phyloP scores from a whole-genome alignment of 2,888 invertebrate genomes.

The Hemicrepidius hirtus region DNA sequence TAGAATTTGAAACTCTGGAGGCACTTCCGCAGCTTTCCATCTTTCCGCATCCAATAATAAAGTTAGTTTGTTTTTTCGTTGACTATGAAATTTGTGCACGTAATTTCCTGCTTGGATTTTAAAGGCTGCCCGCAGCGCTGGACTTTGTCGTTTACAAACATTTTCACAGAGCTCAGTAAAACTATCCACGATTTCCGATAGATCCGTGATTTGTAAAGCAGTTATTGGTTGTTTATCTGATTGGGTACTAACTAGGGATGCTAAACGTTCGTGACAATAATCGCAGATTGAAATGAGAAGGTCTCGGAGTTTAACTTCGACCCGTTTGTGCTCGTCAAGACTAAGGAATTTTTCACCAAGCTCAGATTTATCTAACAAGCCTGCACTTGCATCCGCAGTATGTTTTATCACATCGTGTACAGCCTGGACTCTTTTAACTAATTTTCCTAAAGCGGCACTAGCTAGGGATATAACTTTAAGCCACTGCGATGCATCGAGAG shows the following conservation, averaged over 20 bases:
- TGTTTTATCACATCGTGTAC: slow-evolving; percentile 86
- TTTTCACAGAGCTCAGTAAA: slow-evolving; percentile 86
- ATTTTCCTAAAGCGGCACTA: slow-evolving; percentile 72
- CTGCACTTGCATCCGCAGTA: slow-evolving; percentile 81
- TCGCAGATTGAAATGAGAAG: slow-evolving; percentile 90
- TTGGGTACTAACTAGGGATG: slow-evolving; percentile 88
- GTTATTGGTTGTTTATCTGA: slow-evolving; percentile 84
- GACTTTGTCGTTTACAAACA: slow-evolving; percentile 84
- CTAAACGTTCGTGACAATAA: slow-evolving; percentile 94
- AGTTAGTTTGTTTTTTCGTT: slow-evolving; percentile 89
- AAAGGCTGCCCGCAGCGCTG: slow-evolving; percentile 86
- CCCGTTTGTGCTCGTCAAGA: slow-evolving; percentile 80
- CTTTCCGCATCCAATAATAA: slow-evolving; percentile 91
- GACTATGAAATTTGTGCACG: slow-evolving; percentile 92
- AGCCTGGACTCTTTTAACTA: slow-evolving; percentile 84
- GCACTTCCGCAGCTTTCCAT: slow-evolving; percentile 96
- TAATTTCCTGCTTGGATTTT: slow-evolving; percentile 93
- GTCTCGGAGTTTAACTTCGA: slow-evolving; percentile 83
- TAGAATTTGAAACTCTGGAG: slow-evolving; percentile 90
- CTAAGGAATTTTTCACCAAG: slow-evolving; percentile 81
- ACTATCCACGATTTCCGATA: slow-evolving; percentile 85
- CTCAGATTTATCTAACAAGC: slow-evolving; percentile 67
- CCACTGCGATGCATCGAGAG: slow-evolving; percentile 69
- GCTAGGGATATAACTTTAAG: slow-evolving; percentile 67
- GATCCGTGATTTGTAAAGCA: slow-evolving; percentile 83